Conservation (phyloP, 2,888 invertebrate species). For the Mythimna albipuncta region DNA sequence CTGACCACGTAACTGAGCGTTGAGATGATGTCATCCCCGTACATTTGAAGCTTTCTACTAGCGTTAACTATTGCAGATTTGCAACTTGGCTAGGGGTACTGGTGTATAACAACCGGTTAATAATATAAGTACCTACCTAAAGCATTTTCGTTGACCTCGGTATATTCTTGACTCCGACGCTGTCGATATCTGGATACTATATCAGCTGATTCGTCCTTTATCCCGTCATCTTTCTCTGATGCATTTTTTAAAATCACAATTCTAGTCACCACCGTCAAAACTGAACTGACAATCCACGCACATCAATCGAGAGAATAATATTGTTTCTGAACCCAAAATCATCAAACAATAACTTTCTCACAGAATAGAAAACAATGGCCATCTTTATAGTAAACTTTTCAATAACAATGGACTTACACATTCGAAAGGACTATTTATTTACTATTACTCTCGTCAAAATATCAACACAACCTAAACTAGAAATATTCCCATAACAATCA, state of each 20-base stretch:
- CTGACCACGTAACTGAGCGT: too few relatives aligned
- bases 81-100: too few relatives aligned
- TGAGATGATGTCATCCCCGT: too few relatives aligned
- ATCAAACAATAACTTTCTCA: slow-evolving; percentile 36
- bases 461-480: slow-evolving; percentile 37
- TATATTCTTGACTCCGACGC: neutral
- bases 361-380: slow-evolving; percentile 41
- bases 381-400: slow-evolving; percentile 39
- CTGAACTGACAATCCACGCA: neutral
- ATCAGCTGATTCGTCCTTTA: too few relatives aligned
- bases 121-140: neutral
- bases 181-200: neutral
- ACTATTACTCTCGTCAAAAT: slow-evolving; percentile 30
- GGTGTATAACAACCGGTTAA: too few relatives aligned
- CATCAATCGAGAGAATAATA: slow-evolving; percentile 26
- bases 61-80: too few relatives aligned
- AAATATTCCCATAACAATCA: slow-evolving; percentile 47
- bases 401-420: slow-evolving; percentile 55
- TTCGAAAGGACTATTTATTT: slow-evolving; percentile 37
- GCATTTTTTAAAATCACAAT: neutral
- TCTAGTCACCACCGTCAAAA: neutral
- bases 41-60: too few relatives aligned
- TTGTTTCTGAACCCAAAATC: slow-evolving; percentile 29
- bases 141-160: neutral
- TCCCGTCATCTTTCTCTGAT: too few relatives aligned